phyloP scores from a whole-genome alignment of 2,113 vertebrate genomes.

The Hoplias malabaricus region DNA sequence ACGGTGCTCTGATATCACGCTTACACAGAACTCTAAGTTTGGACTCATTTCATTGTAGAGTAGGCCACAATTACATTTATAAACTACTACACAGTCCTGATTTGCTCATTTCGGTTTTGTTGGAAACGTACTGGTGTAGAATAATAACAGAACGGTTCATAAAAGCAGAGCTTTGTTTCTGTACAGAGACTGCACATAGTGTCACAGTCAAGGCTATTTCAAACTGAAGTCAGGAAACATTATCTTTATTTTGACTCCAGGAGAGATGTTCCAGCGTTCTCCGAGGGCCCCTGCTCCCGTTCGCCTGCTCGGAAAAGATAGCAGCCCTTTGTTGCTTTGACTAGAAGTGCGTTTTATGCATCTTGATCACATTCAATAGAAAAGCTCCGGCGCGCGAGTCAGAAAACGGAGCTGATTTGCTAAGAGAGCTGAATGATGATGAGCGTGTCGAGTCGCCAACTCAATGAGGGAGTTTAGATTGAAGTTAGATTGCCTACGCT shows the following conservation, averaged over 20 bases:
- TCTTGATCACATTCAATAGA: neutral
- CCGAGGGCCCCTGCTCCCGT: neutral
- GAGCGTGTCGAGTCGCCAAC: neutral
- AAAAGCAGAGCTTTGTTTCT: neutral
- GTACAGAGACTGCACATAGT: neutral
- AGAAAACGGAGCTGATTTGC: neutral
- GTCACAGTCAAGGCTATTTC: neutral
- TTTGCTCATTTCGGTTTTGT: too few relatives aligned
- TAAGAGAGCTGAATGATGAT: neutral
- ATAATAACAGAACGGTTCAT: neutral
- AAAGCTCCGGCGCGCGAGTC: neutral
- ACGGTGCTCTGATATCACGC: too few relatives aligned
- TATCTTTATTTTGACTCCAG: neutral
- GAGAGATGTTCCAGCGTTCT: neutral
- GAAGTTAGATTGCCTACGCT: neutral
- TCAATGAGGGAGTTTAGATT: neutral
- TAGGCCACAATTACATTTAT: too few relatives aligned
- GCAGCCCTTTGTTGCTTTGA: neutral
- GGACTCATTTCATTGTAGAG: too few relatives aligned
- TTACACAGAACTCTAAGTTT: too few relatives aligned
- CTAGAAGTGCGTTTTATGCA: neutral
- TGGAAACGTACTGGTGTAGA: neutral
- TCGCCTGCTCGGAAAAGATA: neutral
- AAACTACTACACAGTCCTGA: too few relatives aligned
- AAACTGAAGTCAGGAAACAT: neutral